These are phyloP conservation scores for Semibalanus balanoides DNA, from an alignment of 1,140 invertebrate species.

Conservation along the genomic window DNA sequence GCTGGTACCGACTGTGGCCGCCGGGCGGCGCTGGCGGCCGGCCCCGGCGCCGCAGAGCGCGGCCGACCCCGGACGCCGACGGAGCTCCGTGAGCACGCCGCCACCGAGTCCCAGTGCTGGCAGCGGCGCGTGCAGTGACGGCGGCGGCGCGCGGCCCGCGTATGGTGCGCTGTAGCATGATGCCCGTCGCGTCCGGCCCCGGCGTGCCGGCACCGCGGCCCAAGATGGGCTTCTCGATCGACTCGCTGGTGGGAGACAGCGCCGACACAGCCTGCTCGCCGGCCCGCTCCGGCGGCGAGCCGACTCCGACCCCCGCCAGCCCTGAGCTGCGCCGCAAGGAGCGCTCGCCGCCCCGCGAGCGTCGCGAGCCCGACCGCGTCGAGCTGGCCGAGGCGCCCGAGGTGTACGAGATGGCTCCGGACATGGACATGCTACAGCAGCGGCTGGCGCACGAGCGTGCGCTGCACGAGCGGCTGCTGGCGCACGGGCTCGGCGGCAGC, in stretches of 20 bases:
- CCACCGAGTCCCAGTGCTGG: too few species aligned
- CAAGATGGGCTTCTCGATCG: constrained; percentile 87
- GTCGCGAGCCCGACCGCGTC: too few species aligned
- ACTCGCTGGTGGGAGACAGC: constrained; percentile 38
- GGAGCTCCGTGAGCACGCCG: neutral
- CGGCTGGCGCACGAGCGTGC: constrained; percentile 21
- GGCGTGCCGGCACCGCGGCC: constrained; percentile 32
- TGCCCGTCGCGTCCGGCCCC: neutral
- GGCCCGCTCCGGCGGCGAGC: neutral
- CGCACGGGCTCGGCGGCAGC: constrained; percentile 17
- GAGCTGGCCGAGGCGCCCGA: too few species aligned
- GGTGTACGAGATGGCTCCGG: neutral
- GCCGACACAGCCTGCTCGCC: neutral
- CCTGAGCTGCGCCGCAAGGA: neutral
- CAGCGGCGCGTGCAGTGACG: neutral
- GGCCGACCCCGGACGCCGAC: too few species aligned
- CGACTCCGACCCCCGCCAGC: neutral
- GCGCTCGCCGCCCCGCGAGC: neutral
- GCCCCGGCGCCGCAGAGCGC: neutral
- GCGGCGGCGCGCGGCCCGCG: too few species aligned
- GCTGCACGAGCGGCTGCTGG: constrained; percentile 18
- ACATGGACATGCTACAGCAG: constrained; percentile 16
- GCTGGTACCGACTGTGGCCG: neutral
- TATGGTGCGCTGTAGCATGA: constrained; percentile 4
- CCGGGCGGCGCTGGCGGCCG: neutral